Percentiles rank a stretch among this genome's conserved stretches.
Evolutionary conservation across 2,888 invertebrate species (phyloP).

Genomic region (Maniola hyperantus): DNA sequence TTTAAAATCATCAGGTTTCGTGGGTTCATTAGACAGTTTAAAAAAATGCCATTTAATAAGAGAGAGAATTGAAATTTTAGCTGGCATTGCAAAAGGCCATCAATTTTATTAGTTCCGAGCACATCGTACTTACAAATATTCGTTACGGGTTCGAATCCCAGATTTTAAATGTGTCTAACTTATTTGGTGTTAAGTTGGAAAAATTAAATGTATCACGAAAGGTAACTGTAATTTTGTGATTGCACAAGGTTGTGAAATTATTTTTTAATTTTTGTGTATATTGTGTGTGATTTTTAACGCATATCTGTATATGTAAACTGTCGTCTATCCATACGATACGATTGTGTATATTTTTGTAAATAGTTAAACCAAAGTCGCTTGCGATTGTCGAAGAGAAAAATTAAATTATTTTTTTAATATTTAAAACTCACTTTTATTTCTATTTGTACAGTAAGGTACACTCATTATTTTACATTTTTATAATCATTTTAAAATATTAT

Average conservation of each 20-base stretch:
- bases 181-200: no score
- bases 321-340: conserved; percentile 31
- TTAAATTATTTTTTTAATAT: conserved; percentile 45
- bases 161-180: no score
- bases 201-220: not conserved
- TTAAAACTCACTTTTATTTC: conserved; percentile 24
- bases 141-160: no score
- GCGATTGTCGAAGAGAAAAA: conserved; percentile 37
- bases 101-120: no score
- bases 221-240: conserved; percentile 31
- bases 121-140: no score
- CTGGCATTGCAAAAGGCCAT: no score
- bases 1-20: no score
- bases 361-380: conserved; percentile 28
- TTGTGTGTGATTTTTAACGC: conserved; percentile 27
- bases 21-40: no score
- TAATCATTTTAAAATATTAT: no score
- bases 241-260: conserved; percentile 39
- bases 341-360: conserved; percentile 43
- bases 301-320: conserved; percentile 5
- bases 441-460: not conserved
- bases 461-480: no score
- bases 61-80: no score
- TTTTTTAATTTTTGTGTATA: conserved; percentile 18
- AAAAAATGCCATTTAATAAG: no score